Evolutionary conservation across 2,113 vertebrate species (phyloP).

Genomic region (Micronycteris hirsuta): DNA sequence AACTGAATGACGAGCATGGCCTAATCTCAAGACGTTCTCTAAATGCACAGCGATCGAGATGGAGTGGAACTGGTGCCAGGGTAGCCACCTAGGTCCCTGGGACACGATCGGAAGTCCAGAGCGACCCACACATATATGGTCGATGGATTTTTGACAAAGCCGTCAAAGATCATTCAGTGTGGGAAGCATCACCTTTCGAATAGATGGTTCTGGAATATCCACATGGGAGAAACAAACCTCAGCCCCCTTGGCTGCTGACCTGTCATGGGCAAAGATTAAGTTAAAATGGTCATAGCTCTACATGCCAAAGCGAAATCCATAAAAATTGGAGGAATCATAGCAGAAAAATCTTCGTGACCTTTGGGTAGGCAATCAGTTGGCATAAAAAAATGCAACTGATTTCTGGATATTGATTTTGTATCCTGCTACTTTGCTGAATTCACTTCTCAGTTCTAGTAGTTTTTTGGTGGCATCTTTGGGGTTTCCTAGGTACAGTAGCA

Average conservation of each 20-base stretch:
- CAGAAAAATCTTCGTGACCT: not conserved
- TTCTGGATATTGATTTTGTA: no score
- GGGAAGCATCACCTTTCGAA: not conserved
- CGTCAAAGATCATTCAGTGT: not conserved
- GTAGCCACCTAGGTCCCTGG: not conserved
- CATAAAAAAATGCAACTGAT: no score
- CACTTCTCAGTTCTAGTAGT: no score
- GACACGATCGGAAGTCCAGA: not conserved
- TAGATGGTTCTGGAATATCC: not conserved
- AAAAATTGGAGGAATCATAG: not conserved
- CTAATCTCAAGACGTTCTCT: not conserved
- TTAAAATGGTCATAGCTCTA: not conserved
- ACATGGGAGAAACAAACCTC: no score
- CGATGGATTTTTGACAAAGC: not conserved
- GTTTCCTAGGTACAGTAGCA: no score
- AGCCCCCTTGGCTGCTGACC: not conserved
- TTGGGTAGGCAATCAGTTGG: not conserved
- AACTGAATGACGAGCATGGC: not conserved
- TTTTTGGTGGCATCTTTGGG: no score
- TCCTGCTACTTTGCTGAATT: no score
- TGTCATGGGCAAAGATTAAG: not conserved
- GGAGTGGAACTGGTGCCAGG: not conserved
- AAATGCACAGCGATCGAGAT: not conserved
- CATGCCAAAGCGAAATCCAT: not conserved
- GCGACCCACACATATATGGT: not conserved